Conservation (phyloP, 2,113 vertebrate species). For the Malurus alboscapulatus region DNA sequence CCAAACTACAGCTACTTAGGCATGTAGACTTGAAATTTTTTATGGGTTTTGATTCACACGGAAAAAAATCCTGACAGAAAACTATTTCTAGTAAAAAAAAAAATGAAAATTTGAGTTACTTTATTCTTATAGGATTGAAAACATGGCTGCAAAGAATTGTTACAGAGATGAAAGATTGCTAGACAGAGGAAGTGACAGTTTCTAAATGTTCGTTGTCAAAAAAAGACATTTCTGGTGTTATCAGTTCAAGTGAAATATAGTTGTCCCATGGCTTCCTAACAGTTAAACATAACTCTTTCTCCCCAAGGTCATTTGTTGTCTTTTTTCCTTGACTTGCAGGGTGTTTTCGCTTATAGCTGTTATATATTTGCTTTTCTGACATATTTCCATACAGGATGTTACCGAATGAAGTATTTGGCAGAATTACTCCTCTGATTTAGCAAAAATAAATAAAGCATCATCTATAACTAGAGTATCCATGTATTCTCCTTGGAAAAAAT, state of each 20-base stretch:
- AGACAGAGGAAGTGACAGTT: not conserved
- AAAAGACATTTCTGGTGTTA: conserved; percentile 6
- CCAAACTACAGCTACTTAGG: not conserved
- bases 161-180: not conserved
- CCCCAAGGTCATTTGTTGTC: not conserved
- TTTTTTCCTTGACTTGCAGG: not conserved
- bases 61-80: not conserved
- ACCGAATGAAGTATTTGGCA: not conserved
- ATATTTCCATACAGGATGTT: not conserved
- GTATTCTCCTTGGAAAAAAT: not conserved
- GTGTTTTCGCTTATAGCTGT: not conserved
- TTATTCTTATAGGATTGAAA: not conserved
- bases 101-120: not conserved
- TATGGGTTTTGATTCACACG: not conserved
- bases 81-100: not conserved
- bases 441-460: not conserved
- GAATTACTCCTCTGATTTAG: not conserved
- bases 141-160: not conserved
- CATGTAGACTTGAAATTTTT: not conserved
- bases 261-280: conserved; percentile 5
- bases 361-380: not conserved
- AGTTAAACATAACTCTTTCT: not conserved
- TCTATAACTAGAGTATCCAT: not conserved
- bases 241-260: conserved; percentile 13
- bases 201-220: conserved; percentile 29